phyloP scores from a whole-genome alignment of 2,113 vertebrate genomes.

The Lagenorhynchus albirostris region DNA sequence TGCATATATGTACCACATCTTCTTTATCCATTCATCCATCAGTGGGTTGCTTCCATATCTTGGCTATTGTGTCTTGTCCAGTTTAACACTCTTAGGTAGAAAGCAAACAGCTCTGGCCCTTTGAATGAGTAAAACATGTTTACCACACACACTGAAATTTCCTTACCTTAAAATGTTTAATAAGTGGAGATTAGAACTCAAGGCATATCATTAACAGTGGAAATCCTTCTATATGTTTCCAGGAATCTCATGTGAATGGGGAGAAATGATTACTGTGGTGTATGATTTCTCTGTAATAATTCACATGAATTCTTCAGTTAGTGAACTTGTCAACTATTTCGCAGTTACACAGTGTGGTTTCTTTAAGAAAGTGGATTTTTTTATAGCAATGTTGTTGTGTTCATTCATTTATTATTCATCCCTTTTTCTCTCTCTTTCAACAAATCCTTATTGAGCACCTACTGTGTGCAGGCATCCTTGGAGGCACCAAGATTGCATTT shows the following conservation, averaged over 20 bases:
- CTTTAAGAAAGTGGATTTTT: not conserved
- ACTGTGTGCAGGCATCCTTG: not conserved
- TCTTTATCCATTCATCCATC: not conserved
- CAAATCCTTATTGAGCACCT: no score
- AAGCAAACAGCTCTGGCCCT: not conserved
- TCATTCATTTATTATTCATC: fast-evolving
- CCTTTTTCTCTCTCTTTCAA: not conserved
- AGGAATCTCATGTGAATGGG: not conserved
- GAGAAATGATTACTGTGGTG: not conserved
- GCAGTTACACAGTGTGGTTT: not conserved
- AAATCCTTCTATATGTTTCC: not conserved
- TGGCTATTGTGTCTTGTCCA: not conserved
- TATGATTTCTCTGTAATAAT: not conserved
- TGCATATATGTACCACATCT: fast-evolving
- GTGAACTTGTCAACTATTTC: not conserved
- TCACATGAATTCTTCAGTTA: not conserved
- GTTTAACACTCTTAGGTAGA: not conserved
- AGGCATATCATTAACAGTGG: not conserved
- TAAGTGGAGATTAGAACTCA: not conserved
- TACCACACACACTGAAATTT: not conserved
- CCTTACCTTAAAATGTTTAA: not conserved
- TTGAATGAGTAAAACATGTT: not conserved
- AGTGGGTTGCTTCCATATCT: not conserved
- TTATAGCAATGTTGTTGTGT: not conserved
- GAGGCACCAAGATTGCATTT: not conserved